Conservation (phyloP, 1,140 invertebrate species). For the Trichonephila inaurata region DNA sequence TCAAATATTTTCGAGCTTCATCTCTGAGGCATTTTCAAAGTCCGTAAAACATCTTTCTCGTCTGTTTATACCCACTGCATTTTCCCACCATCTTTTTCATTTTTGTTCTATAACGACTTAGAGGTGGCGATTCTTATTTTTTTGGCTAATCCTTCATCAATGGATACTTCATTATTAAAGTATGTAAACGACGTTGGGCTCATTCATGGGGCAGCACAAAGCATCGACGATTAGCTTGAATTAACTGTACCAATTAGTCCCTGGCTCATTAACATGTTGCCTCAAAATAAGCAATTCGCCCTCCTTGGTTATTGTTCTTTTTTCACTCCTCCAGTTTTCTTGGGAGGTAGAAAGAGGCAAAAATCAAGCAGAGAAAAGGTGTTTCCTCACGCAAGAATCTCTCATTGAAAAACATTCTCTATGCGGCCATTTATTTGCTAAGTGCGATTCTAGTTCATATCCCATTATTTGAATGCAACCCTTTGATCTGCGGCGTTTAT, state of each 20-base stretch:
- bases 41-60: not conserved
- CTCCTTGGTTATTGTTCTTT: constrained; percentile 1
- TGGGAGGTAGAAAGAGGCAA: not conserved
- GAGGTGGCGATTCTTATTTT: not conserved
- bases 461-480: constrained; percentile 61
- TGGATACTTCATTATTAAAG: constrained; percentile 15
- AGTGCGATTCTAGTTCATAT: constrained; percentile 48
- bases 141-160: not conserved
- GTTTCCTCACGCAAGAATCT: not conserved
- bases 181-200: constrained; percentile 25
- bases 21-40: too few relatives aligned
- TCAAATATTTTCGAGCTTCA: too few relatives aligned
- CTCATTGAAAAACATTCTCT: constrained; percentile 6
- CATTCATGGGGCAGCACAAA: constrained; percentile 25
- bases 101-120: not conserved
- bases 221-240: constrained; percentile 51
- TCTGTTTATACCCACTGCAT: not conserved
- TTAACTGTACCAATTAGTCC: constrained; percentile 27
- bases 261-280: constrained; percentile 4
- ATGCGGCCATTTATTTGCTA: constrained; percentile 36
- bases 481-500: constrained; percentile 46
- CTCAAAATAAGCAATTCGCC: constrained; percentile 20
- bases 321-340: not conserved
- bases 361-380: not conserved
- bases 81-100: not conserved